Percentiles rank a stretch among this genome's conserved stretches.
Conservation (phyloP, 1,140 invertebrate genomes). For the Drosophila lacertosa region DNA sequence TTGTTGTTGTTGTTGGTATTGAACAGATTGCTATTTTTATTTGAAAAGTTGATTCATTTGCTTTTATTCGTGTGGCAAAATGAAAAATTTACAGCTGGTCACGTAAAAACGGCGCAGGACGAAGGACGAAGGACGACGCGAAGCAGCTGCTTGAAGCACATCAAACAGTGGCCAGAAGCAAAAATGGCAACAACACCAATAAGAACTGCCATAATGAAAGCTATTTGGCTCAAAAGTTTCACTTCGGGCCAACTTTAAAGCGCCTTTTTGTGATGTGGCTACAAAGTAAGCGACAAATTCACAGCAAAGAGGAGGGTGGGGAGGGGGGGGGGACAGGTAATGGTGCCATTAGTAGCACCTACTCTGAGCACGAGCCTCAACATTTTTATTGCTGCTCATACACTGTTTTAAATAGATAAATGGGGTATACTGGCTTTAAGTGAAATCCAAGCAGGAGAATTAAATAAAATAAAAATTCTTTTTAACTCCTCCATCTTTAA, state of each 20-base stretch:
- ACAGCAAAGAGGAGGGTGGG: neutral
- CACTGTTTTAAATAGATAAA: too few species aligned
- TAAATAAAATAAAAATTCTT: too few species aligned
- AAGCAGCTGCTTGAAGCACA: conserved; percentile 66
- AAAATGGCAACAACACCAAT: conserved; percentile 28
- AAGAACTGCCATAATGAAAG: conserved; percentile 63
- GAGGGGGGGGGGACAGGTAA: conserved; percentile 53
- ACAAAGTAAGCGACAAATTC: conserved; percentile 40
- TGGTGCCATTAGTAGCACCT: conserved; percentile 78
- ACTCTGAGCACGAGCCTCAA: conserved; percentile 53
- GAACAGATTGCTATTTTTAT: conserved; percentile 72
- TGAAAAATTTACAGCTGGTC: conserved; percentile 73
- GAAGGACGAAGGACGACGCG: neutral
- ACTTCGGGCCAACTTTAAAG: conserved; percentile 62
- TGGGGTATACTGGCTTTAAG: too few species aligned
- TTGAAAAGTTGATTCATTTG: conserved; percentile 81
- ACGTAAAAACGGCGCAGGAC: conserved; percentile 62
- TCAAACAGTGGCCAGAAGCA: conserved; percentile 46
- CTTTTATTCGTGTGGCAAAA: conserved; percentile 65
- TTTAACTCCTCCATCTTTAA: too few species aligned
- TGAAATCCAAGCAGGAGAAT: too few species aligned
- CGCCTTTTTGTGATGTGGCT: conserved; percentile 41
- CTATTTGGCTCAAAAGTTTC: conserved; percentile 69
- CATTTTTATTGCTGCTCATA: conserved; percentile 28
- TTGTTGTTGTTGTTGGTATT: conserved; percentile 33